Evolutionary conservation across 1,140 invertebrate genomes (phyloP).

Genomic region (Ostrea edulis): DNA sequence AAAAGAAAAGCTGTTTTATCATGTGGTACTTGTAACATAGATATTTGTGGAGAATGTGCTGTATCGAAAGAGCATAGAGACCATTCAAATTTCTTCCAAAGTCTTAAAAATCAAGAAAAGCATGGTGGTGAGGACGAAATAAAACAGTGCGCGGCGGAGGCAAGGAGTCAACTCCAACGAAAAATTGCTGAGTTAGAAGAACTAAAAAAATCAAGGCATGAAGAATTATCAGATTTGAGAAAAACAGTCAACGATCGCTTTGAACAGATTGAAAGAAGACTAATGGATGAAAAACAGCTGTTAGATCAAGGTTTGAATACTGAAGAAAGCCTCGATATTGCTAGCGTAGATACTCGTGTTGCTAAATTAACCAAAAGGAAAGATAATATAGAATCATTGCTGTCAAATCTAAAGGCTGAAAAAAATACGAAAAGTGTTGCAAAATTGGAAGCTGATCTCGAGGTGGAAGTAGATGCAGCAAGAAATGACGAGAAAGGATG

Average conservation of each 20-base stretch:
- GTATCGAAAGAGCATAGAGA: slow-evolving; percentile 10
- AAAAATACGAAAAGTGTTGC: background rate
- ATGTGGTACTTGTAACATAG: slow-evolving; percentile 20
- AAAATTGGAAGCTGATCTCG: background rate
- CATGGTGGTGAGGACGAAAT: background rate
- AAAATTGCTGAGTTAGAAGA: background rate
- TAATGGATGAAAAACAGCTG: background rate
- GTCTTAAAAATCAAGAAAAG: background rate
- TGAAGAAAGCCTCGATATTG: background rate
- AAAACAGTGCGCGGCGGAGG: background rate
- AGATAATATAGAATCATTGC: background rate
- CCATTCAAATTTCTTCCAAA: background rate
- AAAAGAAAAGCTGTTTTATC: background rate
- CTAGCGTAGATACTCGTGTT: background rate
- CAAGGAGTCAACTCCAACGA: background rate
- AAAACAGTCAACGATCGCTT: slow-evolving; percentile 8
- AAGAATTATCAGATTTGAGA: background rate
- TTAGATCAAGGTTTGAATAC: background rate
- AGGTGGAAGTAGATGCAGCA: background rate
- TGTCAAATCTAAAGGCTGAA: background rate
- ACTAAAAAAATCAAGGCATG: background rate
- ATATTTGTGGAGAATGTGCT: slow-evolving; percentile 14
- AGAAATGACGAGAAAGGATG: background rate
- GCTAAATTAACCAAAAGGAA: background rate
- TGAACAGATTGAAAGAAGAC: background rate